A percentile compares a stretch with the other conserved stretches of the same genome.
These are phyloP conservation scores for Caradrina clavipalpis DNA, from an alignment of 2,888 invertebrate genomes.

Conservation along the genomic window DNA sequence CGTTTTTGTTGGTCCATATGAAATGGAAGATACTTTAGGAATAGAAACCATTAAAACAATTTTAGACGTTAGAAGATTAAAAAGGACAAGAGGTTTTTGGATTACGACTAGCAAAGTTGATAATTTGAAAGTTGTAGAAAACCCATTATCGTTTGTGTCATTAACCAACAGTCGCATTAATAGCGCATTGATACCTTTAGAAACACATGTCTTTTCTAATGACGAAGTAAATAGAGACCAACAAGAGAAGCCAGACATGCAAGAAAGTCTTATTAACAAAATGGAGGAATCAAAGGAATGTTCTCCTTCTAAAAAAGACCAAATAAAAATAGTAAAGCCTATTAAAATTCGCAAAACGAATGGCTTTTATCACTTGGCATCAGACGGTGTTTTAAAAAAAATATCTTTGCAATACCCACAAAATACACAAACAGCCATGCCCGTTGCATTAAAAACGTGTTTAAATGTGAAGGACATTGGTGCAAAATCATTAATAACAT, in stretches of 20 bases:
- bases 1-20: constrained; percentile 87
- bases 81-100: constrained; percentile 83
- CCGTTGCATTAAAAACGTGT: constrained; percentile 23
- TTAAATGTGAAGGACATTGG: constrained; percentile 8
- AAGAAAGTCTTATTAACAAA: constrained; percentile 43
- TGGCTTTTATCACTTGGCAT: constrained; percentile 77
- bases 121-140: constrained; percentile 81
- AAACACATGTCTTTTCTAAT: constrained; percentile 39
- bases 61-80: constrained; percentile 59
- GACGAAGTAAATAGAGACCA: constrained; percentile 20
- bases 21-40: constrained; percentile 80
- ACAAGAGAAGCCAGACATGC: constrained; percentile 14
- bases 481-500: constrained; percentile 12
- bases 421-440: constrained; percentile 21
- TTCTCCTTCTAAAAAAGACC: constrained; percentile 45
- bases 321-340: constrained; percentile 76
- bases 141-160: constrained; percentile 82
- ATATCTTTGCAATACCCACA: constrained; percentile 38
- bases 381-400: constrained; percentile 68
- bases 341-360: constrained; percentile 82
- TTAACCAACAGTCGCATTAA: constrained; percentile 43
- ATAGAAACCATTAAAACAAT: constrained; percentile 81
- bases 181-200: constrained; percentile 61
- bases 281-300: constrained; percentile 36
- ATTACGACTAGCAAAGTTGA: constrained; percentile 83